Base-by-base conservation (phyloP, 1,140 invertebrate species). In the Cyrtorhinus lividipennis region DNA sequence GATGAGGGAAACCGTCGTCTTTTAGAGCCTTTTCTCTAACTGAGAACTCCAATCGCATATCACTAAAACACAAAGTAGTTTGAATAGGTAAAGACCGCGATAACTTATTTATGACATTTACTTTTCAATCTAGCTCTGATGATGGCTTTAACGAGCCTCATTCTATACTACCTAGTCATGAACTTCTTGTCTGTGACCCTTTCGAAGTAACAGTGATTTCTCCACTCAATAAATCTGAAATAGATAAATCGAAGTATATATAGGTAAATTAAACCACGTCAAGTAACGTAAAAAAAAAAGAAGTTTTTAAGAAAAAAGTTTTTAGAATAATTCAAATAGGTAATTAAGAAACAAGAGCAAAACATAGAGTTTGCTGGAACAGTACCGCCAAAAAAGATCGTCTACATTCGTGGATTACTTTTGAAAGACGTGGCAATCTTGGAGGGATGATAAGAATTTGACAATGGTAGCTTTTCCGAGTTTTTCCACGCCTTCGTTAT, bases 401-500 rank as follows among this genome's bases (percentile, higher is more conserved):
- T 62, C 13, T 62, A n/a, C 18, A n/a, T 23, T 26, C 2, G n/a
- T 38, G 1, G 38, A 67, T n/a, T 73, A 84, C 79, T 81, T 79
- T 12, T 80, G 72, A 64, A 89, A 73, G 66, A 86, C 69, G 68
- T 82, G 73, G 18, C 79, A 74, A 59, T 84, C 79, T 26, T 75
- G 67, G 15, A 87, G 72, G 56, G 74, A 77, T 65, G 81, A 79
- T 57, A 93, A 80, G 59, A 91, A 81, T 68, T 88, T 86, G 1
- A 89, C 67, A 18, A 83, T 86, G 25, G 83, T 82, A 69, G 86
- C 85, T 72, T 86, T 86, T 0, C 90, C 90, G 25, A 91, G 79
- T 0, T 90, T 89, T 64, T 78, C 81, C 0, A 92, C 80, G 24
- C 91, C 91, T 0, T 83, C 81, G 59, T 77, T 79, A 73, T 93